Evolutionary conservation across 2,888 invertebrate species (phyloP).

Genomic region (Cephonodes hylas): DNA sequence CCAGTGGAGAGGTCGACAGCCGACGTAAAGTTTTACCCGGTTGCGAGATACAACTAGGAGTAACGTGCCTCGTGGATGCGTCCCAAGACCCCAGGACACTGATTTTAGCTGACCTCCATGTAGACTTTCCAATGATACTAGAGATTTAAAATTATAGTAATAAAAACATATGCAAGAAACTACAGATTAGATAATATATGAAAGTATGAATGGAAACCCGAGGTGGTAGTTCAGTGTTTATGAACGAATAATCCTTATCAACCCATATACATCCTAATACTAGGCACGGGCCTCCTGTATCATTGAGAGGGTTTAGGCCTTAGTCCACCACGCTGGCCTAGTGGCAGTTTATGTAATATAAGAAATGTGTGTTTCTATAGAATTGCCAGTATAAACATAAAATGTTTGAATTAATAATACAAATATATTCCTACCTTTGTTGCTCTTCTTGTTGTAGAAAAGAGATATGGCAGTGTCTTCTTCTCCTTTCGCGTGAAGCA

Average conservation of each 20-base stretch:
- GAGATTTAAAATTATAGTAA: constrained; percentile 23
- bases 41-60: constrained; percentile 82
- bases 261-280: too few species aligned
- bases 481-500: constrained; percentile 56
- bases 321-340: too few species aligned
- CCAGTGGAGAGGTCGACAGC: constrained; percentile 84
- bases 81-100: constrained; percentile 83
- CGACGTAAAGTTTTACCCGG: constrained; percentile 83
- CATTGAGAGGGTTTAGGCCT: too few species aligned
- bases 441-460: constrained; percentile 59
- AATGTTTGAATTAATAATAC: too few species aligned
- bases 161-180: not conserved
- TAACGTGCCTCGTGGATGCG: constrained; percentile 75
- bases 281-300: too few species aligned
- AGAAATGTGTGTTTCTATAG: too few species aligned
- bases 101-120: constrained; percentile 80
- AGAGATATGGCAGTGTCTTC: constrained; percentile 60
- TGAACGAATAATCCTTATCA: too few species aligned
- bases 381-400: too few species aligned
- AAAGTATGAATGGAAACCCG: too few species aligned
- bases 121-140: constrained; percentile 85
- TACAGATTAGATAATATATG: too few species aligned
- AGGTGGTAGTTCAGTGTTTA: too few species aligned
- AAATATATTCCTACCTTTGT: constrained; percentile 53
- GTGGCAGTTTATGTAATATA: too few species aligned